These are phyloP conservation scores for Lichenostomus cassidix DNA, from an alignment of 2,113 vertebrate genomes.

Conservation along the genomic window DNA sequence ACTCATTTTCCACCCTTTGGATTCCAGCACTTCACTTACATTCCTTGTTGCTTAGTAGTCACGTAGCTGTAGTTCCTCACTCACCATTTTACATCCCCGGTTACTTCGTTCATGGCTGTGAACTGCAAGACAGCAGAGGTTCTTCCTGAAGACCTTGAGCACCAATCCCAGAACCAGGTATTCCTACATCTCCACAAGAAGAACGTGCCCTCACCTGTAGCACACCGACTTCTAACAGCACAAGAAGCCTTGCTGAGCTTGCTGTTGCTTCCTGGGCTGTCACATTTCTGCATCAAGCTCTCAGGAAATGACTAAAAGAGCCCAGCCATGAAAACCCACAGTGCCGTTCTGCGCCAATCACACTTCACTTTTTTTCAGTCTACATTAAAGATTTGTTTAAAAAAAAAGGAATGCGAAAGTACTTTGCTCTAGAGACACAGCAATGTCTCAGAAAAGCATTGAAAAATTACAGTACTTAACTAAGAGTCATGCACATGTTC, in stretches of 20 bases:
- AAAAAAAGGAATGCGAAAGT: constrained; percentile 27
- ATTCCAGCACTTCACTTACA: neutral
- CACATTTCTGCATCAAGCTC: constrained; percentile 47
- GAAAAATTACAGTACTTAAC: neutral
- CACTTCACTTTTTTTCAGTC: constrained; percentile 40
- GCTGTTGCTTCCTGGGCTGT: constrained; percentile 51
- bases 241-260: constrained; percentile 11
- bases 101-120: neutral
- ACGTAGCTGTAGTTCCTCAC: neutral
- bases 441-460: neutral
- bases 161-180: neutral
- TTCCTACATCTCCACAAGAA: constrained; percentile 39
- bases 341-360: constrained; percentile 37
- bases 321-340: constrained; percentile 64
- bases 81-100: constrained; percentile 43
- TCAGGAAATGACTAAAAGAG: constrained; percentile 77
- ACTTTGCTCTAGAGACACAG: neutral
- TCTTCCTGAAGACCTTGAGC: constrained; percentile 52
- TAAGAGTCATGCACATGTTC: neutral
- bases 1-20: constrained; percentile 65
- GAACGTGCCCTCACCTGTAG: neutral
- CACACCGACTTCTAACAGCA: neutral
- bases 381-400: constrained; percentile 33
- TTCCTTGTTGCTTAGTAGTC: neutral
- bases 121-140: constrained; percentile 42